Evolutionary conservation across 2,797 vertebrate species (phyloP).

Genomic region (Microcaecilia unicolor): DNA sequence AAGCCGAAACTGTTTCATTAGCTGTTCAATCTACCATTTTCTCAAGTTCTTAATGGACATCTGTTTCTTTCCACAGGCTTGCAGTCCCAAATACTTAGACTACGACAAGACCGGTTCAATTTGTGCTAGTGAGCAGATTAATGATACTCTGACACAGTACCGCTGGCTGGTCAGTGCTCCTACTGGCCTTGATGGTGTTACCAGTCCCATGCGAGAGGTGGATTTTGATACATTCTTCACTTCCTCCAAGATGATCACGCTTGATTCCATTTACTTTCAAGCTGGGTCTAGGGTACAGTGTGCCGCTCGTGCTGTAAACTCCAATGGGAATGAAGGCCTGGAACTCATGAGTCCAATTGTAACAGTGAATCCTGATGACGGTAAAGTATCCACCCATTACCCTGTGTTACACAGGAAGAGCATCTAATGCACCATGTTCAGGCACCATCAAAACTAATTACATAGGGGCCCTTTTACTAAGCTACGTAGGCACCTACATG

Average conservation of each 20-base stretch:
- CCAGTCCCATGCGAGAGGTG: slow-evolving; percentile 82
- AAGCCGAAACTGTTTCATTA: no score
- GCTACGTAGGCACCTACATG: no score
- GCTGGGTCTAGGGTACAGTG: slow-evolving; percentile 84
- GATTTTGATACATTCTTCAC: slow-evolving; percentile 96
- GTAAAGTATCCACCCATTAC: slow-evolving; percentile 40
- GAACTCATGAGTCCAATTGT: slow-evolving; percentile 77
- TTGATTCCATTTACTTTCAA: slow-evolving; percentile 92
- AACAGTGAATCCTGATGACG: slow-evolving; percentile 69
- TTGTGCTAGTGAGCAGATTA: slow-evolving; percentile 81
- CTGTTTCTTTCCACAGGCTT: slow-evolving; percentile 72
- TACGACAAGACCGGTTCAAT: slow-evolving; percentile 86
- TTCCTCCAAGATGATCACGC: slow-evolving; percentile 80
- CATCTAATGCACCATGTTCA: no score
- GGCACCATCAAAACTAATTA: no score
- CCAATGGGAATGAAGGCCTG: slow-evolving; percentile 74
- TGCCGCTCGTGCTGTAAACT: slow-evolving; percentile 78
- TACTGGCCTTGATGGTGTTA: slow-evolving; percentile 73
- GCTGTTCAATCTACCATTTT: no score
- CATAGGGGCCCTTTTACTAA: no score
- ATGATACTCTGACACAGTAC: slow-evolving; percentile 80
- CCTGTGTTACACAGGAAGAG: no score
- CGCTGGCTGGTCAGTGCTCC: slow-evolving; percentile 86
- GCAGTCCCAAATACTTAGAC: slow-evolving; percentile 80
- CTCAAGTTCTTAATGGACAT: no score